phyloP scores from a whole-genome alignment of 2,797 vertebrate species.

The Gymnodraco acuticeps region DNA sequence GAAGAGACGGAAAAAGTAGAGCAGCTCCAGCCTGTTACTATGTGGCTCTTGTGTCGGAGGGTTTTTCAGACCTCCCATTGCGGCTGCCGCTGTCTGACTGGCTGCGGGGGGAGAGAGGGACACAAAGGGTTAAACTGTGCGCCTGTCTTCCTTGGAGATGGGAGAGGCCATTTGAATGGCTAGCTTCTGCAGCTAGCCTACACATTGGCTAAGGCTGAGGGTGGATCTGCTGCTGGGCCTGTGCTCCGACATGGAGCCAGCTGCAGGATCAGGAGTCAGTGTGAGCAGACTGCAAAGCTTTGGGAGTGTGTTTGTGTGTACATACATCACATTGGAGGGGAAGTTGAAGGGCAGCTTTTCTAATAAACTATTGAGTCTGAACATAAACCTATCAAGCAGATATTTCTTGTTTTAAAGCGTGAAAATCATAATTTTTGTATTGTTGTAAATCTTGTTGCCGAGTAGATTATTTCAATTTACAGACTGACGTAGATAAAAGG shows the following conservation, averaged over 20 bases:
- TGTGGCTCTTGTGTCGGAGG: constrained; percentile 24
- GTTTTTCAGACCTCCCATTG: constrained; percentile 29
- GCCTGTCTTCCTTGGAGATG: constrained; percentile 75
- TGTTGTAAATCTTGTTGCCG: constrained; percentile 4
- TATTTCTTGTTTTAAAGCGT: constrained; percentile 11
- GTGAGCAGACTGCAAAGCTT: constrained; percentile 33
- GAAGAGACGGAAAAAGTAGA: constrained; percentile 10
- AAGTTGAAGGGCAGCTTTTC: constrained; percentile 53
- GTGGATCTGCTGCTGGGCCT: constrained; percentile 87
- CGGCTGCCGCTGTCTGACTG: constrained; percentile 43
- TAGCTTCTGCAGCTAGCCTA: constrained; percentile 83
- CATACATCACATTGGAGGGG: background rate
- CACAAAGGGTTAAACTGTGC: constrained; percentile 75
- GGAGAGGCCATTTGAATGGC: constrained; percentile 86
- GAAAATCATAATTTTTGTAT: background rate
- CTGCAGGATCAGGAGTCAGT: constrained; percentile 76
- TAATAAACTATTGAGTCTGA: constrained; percentile 9
- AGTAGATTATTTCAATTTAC: constrained; percentile 18
- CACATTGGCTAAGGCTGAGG: constrained; percentile 93
- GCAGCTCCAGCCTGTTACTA: constrained; percentile 36
- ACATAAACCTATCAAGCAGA: constrained; percentile 20
- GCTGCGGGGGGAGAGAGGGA: constrained; percentile 23
- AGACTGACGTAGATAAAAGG: constrained; percentile 54
- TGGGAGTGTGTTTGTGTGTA: background rate
- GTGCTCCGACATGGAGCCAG: constrained; percentile 85